Conservation (phyloP, 2,113 vertebrate species). For the Penelope pileata region DNA sequence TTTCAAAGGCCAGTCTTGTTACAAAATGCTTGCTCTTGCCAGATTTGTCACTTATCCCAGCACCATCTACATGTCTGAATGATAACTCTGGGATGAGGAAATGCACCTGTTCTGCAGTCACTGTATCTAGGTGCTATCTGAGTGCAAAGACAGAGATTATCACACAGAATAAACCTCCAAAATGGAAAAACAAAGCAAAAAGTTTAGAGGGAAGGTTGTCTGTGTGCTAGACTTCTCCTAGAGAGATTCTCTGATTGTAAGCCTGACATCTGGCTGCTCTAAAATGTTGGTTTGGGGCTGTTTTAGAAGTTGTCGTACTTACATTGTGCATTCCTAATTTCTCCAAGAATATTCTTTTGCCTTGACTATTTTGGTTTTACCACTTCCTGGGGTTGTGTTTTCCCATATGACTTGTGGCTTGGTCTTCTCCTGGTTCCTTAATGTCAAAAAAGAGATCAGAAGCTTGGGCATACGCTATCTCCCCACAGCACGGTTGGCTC, state of each 20-base stretch:
- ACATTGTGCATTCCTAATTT: constrained; percentile 16
- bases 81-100: neutral
- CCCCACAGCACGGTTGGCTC: neutral
- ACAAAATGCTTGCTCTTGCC: neutral
- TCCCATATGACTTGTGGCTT: neutral
- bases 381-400: constrained; percentile 20
- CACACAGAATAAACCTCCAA: neutral
- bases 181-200: neutral
- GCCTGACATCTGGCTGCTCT: constrained; percentile 7
- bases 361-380: constrained; percentile 27
- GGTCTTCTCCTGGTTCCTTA: neutral
- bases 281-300: neutral
- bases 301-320: constrained; percentile 24
- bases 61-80: neutral
- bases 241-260: neutral
- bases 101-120: neutral
- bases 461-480: neutral
- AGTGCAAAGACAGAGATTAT: neutral
- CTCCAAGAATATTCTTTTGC: constrained; percentile 23
- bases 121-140: neutral
- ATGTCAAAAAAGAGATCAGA: constrained; percentile 30
- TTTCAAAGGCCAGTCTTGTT: neutral
- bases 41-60: neutral
- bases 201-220: neutral
- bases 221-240: neutral